These are phyloP conservation scores for Pyrrhia umbra DNA, from an alignment of 2,888 invertebrate genomes.

Conservation along the genomic window DNA sequence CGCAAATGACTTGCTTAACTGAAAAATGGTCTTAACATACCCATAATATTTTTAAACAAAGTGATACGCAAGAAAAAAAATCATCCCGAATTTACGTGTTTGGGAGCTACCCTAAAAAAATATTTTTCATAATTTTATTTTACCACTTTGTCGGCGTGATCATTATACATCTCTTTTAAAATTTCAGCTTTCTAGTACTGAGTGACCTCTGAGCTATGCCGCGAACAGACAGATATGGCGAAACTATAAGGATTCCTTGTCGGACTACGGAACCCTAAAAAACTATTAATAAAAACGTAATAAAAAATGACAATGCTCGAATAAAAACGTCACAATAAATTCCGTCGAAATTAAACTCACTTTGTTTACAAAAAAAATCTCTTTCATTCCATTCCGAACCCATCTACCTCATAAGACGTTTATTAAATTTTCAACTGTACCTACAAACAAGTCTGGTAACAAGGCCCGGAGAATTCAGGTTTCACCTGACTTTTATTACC, in stretches of 20 bases:
- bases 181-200: no score
- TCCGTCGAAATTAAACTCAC: slow-evolving; percentile 11
- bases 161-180: no score
- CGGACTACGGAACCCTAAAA: neutral
- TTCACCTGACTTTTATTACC: slow-evolving; percentile 64
- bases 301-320: neutral
- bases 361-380: slow-evolving; percentile 30
- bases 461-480: slow-evolving; percentile 49
- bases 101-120: no score
- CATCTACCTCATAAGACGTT: slow-evolving; percentile 29
- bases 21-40: no score
- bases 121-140: no score
- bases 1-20: no score
- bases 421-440: slow-evolving; percentile 45
- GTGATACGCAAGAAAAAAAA: neutral
- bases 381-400: slow-evolving; percentile 16
- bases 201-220: no score
- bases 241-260: neutral
- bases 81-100: no score
- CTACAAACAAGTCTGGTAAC: slow-evolving; percentile 42
- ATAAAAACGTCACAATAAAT: slow-evolving; percentile 11
- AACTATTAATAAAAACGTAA: neutral
- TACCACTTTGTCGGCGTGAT: no score
- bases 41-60: no score
- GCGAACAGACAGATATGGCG: no score